These are phyloP conservation scores for Artibeus lituratus DNA, from an alignment of 2,797 vertebrate genomes.

Conservation along the genomic window DNA sequence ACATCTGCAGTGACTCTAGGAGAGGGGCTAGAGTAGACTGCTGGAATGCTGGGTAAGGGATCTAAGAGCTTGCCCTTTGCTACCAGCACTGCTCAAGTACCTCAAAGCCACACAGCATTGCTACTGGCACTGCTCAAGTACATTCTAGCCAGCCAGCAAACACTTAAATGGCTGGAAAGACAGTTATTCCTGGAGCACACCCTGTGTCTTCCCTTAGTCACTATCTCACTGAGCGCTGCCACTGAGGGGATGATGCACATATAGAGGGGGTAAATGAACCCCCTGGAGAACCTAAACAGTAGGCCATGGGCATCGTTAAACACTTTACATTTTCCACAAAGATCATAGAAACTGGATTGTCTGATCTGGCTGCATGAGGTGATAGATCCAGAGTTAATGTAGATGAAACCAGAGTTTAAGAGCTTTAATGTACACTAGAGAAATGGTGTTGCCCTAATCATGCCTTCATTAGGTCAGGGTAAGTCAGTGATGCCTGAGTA, in stretches of 20 bases:
- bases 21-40: background rate
- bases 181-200: background rate
- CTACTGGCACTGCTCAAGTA: background rate
- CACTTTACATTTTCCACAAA: background rate
- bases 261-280: no score
- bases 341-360: background rate
- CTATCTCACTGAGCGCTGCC: background rate
- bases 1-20: background rate
- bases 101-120: background rate
- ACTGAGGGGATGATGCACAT: background rate
- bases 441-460: background rate
- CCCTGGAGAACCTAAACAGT: fast-evolving
- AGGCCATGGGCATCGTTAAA: background rate
- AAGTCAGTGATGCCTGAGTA: background rate
- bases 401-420: background rate
- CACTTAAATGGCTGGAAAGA: background rate
- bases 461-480: background rate
- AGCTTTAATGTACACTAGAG: background rate
- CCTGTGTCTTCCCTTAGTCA: background rate
- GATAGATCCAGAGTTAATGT: background rate
- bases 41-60: background rate
- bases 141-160: background rate
- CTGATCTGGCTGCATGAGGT: background rate
- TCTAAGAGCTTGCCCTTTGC: background rate
- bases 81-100: background rate